Evolutionary conservation across 2,797 vertebrate species (phyloP).

Genomic region (Glyptemys insculpta): DNA sequence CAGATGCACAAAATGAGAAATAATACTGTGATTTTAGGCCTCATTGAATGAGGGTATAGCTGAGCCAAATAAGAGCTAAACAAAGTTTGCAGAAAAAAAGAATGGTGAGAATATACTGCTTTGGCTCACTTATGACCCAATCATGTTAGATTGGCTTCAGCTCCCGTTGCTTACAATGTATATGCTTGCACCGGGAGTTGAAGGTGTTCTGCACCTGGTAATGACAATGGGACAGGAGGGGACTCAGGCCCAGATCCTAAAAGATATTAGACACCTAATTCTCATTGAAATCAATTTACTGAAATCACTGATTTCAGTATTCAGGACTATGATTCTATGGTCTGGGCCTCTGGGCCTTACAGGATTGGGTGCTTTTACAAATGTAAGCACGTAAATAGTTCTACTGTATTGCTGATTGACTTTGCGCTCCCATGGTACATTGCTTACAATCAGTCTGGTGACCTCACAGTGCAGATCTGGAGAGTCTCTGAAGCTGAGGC

Average conservation of each 20-base stretch:
- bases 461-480: slow-evolving; percentile 80
- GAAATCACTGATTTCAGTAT: too few relatives aligned
- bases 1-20: slow-evolving; percentile 75
- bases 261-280: not conserved
- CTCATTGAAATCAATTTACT: not conserved
- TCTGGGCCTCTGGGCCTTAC: not conserved
- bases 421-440: not conserved
- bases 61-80: slow-evolving; percentile 62
- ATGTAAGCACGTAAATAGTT: not conserved
- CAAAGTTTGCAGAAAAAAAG: slow-evolving; percentile 45
- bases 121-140: slow-evolving; percentile 16
- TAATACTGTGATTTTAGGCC: slow-evolving; percentile 75
- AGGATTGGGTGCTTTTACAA: not conserved
- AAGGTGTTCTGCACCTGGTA: not conserved
- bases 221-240: not conserved
- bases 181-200: not conserved
- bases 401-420: not conserved
- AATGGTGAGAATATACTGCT: not conserved
- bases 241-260: not conserved
- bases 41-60: slow-evolving; percentile 26
- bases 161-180: fast-evolving
- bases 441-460: slow-evolving; percentile 82
- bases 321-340: not conserved
- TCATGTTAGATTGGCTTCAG: not conserved
- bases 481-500: slow-evolving; percentile 79